Conservation (phyloP, 2,797 vertebrate genomes). For the Coluber constrictor region DNA sequence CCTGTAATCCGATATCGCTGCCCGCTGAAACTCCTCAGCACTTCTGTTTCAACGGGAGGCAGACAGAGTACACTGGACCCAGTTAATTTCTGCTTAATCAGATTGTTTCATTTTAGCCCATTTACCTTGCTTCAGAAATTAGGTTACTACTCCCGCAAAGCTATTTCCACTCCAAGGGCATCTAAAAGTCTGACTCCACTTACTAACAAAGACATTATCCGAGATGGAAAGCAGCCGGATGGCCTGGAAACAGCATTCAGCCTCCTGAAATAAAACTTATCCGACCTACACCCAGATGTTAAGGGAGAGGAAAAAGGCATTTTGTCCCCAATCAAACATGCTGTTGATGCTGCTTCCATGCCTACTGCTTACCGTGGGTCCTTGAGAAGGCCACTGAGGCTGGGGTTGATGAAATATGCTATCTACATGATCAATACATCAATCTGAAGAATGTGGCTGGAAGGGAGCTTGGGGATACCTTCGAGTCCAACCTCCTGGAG, state of each 20-base stretch:
- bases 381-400: not conserved
- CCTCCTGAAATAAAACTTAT: not conserved
- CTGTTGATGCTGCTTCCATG: not conserved
- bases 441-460: not conserved
- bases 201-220: slow-evolving; percentile 1
- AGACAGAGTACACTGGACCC: not conserved
- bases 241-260: not conserved
- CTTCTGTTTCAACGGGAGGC: too few species aligned
- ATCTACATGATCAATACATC: not conserved
- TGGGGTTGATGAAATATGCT: not conserved
- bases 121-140: slow-evolving; percentile 34
- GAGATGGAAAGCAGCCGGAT: not conserved
- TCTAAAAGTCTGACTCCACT: slow-evolving; percentile 17
- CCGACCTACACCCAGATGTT: not conserved
- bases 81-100: slow-evolving; percentile 52
- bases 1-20: too few species aligned
- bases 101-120: slow-evolving; percentile 46
- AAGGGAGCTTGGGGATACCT: too few species aligned
- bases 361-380: not conserved
- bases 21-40: too few species aligned
- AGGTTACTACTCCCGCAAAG: slow-evolving; percentile 18
- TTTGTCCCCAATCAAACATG: not conserved
- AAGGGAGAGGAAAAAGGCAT: not conserved
- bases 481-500: too few species aligned
- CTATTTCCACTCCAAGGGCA: slow-evolving; percentile 27